Conservation (phyloP, 2,888 invertebrate genomes). For the Scelioninae gen. 1 region DNA sequence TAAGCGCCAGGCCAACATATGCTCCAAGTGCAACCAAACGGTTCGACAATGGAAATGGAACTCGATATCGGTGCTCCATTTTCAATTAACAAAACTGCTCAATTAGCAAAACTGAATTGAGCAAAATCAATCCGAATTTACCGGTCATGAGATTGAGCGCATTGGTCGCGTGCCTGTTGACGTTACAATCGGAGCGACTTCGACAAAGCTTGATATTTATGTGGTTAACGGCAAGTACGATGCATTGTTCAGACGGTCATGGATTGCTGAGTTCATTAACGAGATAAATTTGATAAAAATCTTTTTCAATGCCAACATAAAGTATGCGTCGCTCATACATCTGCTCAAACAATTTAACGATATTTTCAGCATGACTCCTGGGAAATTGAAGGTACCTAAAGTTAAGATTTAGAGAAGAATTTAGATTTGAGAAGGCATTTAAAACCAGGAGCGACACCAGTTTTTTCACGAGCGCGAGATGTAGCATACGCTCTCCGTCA, state of each 20-base stretch:
- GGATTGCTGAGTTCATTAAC: conserved; percentile 34
- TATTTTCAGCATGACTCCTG: conserved; percentile 30
- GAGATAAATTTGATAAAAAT: conserved; percentile 26
- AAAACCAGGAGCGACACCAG: conserved; percentile 22
- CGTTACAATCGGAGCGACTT: conserved; percentile 21
- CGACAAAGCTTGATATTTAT: conserved; percentile 35
- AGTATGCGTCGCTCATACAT: not conserved
- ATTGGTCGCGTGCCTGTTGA: conserved; percentile 27
- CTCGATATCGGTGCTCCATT: no score
- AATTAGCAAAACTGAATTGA: not conserved
- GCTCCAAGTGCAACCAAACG: not conserved
- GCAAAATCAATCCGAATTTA: conserved; percentile 2
- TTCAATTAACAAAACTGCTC: no score
- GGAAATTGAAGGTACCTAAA: conserved; percentile 36
- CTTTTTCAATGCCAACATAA: not conserved
- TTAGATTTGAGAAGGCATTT: no score
- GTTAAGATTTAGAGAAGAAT: no score
- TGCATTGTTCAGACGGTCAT: conserved; percentile 48
- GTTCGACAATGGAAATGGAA: not conserved
- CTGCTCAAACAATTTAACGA: conserved; percentile 6
- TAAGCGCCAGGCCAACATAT: not conserved
- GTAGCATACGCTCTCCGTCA: conserved; percentile 14
- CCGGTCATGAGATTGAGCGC: conserved; percentile 17
- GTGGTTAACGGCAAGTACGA: conserved; percentile 46
- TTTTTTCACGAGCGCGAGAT: conserved; percentile 37